Base-by-base conservation (phyloP, 2,113 vertebrate species). In the Delphinus delphis region DNA sequence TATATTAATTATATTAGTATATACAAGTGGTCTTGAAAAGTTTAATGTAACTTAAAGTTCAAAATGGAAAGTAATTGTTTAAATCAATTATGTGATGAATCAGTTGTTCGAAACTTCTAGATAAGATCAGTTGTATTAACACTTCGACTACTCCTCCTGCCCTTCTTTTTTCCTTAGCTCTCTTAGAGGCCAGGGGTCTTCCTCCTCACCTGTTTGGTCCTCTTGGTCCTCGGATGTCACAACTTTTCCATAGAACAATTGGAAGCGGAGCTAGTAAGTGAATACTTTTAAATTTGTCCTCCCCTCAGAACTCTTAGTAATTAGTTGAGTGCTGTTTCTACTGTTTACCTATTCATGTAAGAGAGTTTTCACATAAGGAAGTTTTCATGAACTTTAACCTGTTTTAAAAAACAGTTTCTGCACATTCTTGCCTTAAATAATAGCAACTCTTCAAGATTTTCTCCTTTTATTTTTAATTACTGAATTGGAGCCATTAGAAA, bases 241-340 rank as follows among this genome's bases (percentile, higher is more conserved):
- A 99, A 92, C 99, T 99, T 97, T 99, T 99, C 98, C 99, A 99
- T 98, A 99, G 99, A 98, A 99, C 99, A 98, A 99, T 99, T 98
- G 99, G 99, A 99, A 99, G 99, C 93, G 99, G 99, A 99, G 99
- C 99, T 98, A 99, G 99, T 99, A 98, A 99, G 99, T 98, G 96
- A 97, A 98, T 83, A 81, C 70, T 93, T 93, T 26, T 17, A 92
- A 80, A 80, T 96, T 33, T 74, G 68, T 95, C 13, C n/a, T 94
- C 47, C 38, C 9, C 63, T 47, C 4, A 53, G 85, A 18, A 26
- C 26, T 14, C 23, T 82, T 68, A 89, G 70, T 87, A 95, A 91
- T 74, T 87, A 95, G 77, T 58, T 85, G 36, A 88, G 21, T 96
- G 41, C 20, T 90, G 5, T 58, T 94, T 80, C 89, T 88, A 74